Conservation (phyloP, 2,888 invertebrate genomes). For the Scelioninae gen. 2 region DNA sequence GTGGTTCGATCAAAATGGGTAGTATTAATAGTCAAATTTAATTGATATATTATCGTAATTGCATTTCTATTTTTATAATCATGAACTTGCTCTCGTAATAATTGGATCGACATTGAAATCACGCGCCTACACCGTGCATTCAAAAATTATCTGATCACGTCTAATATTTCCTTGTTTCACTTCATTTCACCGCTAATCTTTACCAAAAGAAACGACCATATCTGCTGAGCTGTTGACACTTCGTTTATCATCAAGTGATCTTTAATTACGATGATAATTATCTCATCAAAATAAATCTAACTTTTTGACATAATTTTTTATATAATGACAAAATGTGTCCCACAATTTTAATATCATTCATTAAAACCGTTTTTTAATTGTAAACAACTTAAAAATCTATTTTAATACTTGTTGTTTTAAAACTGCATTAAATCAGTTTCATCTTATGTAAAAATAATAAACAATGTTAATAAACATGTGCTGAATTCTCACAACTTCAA, state of each 20-base stretch:
- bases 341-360: too few species aligned
- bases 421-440: too few species aligned
- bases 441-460: too few species aligned
- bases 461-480: too few species aligned
- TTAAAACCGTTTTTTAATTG: too few species aligned
- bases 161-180: slow-evolving; percentile 14
- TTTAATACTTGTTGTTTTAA: too few species aligned
- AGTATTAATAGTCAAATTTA: slow-evolving; percentile 5
- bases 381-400: too few species aligned
- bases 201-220: slow-evolving; percentile 12
- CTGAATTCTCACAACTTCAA: too few species aligned
- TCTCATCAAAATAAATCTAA: slow-evolving; percentile 9
- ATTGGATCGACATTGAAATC: slow-evolving; percentile 36
- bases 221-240: slow-evolving; percentile 7
- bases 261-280: slow-evolving; percentile 11
- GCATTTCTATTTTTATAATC: slow-evolving; percentile 26
- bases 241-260: slow-evolving; percentile 9
- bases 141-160: slow-evolving; percentile 7
- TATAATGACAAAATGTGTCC: too few species aligned
- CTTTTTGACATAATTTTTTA: slow-evolving; percentile 28
- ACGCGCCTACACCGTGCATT: slow-evolving; percentile 1
- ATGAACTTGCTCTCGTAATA: slow-evolving; percentile 11
- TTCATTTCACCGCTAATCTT: slow-evolving; percentile 9
- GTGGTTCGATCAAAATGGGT: too few species aligned
- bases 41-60: slow-evolving; percentile 3